phyloP scores from a whole-genome alignment of 2,888 invertebrate species.

The Xylota segnis region DNA sequence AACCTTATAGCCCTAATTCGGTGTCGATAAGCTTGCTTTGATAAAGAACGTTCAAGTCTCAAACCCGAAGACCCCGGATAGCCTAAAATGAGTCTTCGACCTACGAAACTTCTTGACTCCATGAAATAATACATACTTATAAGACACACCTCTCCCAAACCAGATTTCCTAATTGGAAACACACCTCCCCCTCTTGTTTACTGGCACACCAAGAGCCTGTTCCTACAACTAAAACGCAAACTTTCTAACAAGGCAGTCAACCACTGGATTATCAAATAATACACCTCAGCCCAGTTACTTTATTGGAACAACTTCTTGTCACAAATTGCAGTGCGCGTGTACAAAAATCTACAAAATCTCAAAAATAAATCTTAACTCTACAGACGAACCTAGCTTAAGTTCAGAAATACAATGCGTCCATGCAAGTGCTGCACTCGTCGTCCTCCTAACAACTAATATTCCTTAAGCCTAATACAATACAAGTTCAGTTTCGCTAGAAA shows the following conservation, averaged over 20 bases:
- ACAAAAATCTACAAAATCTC: background rate
- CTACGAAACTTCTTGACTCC: too few relatives aligned
- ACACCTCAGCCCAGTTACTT: background rate
- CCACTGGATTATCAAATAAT: background rate
- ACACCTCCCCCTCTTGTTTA: too few relatives aligned
- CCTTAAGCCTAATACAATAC: constrained; percentile 19
- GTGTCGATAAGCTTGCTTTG: too few relatives aligned
- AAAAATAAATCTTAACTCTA: constrained; percentile 1
- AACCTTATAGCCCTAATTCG: too few relatives aligned
- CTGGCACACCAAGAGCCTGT: too few relatives aligned
- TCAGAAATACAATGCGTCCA: background rate
- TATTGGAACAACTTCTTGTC: constrained; percentile 11
- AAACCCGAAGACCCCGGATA: too few relatives aligned
- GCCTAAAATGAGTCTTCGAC: too few relatives aligned
- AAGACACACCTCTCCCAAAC: too few relatives aligned
- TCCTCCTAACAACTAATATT: background rate
- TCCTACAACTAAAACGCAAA: background rate
- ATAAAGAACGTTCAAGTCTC: too few relatives aligned
- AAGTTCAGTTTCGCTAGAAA: constrained; percentile 23
- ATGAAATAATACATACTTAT: too few relatives aligned
- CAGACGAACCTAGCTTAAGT: background rate
- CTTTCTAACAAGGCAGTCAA: background rate
- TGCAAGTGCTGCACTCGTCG: background rate
- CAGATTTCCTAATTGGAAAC: too few relatives aligned
- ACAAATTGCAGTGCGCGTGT: background rate